phyloP scores from a whole-genome alignment of 1,140 invertebrate genomes.

The Orchesella cincta region DNA sequence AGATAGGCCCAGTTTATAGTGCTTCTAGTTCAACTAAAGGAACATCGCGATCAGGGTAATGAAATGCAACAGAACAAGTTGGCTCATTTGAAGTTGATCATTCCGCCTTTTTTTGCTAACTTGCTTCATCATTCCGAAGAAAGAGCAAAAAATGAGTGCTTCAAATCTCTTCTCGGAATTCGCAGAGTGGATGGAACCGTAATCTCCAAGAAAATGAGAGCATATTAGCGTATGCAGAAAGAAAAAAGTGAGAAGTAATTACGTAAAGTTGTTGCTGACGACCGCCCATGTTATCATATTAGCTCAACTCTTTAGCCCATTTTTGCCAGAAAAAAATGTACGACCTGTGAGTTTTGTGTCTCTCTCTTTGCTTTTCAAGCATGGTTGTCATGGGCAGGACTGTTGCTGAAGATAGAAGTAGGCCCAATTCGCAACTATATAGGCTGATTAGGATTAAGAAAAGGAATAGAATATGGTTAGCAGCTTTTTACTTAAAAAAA shows the following conservation, averaged over 20 bases:
- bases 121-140: background rate
- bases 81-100: slow-evolving; percentile 8
- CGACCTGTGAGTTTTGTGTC: background rate
- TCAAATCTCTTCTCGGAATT: background rate
- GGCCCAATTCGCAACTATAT: too few relatives aligned
- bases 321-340: slow-evolving; percentile 3
- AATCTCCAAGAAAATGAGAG: background rate
- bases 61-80: slow-evolving; percentile 11
- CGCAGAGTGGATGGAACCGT: background rate
- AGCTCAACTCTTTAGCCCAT: slow-evolving; percentile 2
- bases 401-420: background rate
- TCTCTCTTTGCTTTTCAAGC: background rate
- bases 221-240: background rate
- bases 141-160: background rate
- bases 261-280: background rate
- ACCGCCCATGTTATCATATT: slow-evolving; percentile 16
- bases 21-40: background rate
- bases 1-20: background rate
- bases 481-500: too few relatives aligned
- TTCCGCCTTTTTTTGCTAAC: background rate
- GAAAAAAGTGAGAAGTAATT: slow-evolving; percentile 11
- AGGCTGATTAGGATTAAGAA: too few relatives aligned
- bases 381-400: background rate
- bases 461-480: too few relatives aligned
- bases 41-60: background rate